A percentile compares a stretch with the other conserved stretches of the same genome.
phyloP scores from a whole-genome alignment of 2,888 invertebrate species.

The Mythimna pallens region DNA sequence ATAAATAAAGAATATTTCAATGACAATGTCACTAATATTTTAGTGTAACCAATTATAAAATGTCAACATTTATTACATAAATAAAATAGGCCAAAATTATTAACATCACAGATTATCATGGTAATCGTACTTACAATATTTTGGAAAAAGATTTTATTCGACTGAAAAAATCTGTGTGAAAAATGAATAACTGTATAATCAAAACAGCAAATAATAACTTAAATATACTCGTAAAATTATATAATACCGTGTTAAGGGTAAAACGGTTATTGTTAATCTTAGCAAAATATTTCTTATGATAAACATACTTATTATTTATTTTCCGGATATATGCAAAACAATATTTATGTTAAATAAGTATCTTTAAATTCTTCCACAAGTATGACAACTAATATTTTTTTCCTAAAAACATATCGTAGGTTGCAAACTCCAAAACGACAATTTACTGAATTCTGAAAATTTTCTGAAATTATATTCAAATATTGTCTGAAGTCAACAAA shows the following conservation, averaged over 20 bases:
- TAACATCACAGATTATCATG: neutral
- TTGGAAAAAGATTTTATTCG: neutral
- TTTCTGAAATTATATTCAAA: slow-evolving; percentile 54
- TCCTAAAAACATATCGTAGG: neutral
- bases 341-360: neutral
- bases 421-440: neutral
- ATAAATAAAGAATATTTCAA: neutral
- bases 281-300: slow-evolving; percentile 46
- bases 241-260: slow-evolving; percentile 8
- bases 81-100: slow-evolving; percentile 18
- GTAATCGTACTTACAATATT: neutral
- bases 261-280: slow-evolving; percentile 27
- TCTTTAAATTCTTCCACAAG: neutral
- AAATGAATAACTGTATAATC: neutral
- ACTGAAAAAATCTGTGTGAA: neutral
- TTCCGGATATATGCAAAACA: neutral
- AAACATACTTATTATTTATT: slow-evolving; percentile 14
- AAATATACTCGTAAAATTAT: neutral
- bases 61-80: neutral
- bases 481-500: slow-evolving; percentile 84
- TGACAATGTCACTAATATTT: no score
- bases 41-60: neutral
- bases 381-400: neutral
- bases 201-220: neutral
- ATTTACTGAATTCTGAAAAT: slow-evolving; percentile 4